Conservation (phyloP, 2,888 invertebrate genomes). For the Erebia aethiops region DNA sequence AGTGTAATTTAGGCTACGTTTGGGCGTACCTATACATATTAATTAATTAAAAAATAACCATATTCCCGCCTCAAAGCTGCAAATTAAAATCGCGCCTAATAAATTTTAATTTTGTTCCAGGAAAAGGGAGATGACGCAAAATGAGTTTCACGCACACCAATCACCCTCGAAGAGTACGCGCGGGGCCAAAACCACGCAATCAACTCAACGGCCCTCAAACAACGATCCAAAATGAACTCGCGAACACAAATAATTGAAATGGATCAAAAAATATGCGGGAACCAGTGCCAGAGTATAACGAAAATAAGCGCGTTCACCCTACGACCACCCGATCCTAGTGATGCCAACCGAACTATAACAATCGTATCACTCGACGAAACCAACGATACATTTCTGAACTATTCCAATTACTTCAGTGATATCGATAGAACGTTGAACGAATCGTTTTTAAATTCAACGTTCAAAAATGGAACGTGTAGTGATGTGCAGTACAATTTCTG, state of each 20-base stretch:
- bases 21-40: too few species aligned
- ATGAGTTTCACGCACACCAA: conserved; percentile 11
- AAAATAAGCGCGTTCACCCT: conserved; percentile 50
- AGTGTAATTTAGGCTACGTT: too few species aligned
- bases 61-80: neutral
- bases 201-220: conserved; percentile 16
- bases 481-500: conserved; percentile 88
- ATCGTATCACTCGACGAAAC: conserved; percentile 33
- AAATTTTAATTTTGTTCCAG: conserved; percentile 31
- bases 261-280: conserved; percentile 35
- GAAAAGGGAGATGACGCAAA: conserved; percentile 24
- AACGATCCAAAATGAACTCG: conserved; percentile 26
- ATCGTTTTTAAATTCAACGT: conserved; percentile 61
- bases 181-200: conserved; percentile 11
- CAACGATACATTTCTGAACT: conserved; percentile 49
- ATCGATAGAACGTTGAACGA: conserved; percentile 49
- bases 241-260: conserved; percentile 32
- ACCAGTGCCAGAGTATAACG: conserved; percentile 59
- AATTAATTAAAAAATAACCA: neutral
- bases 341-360: conserved; percentile 29
- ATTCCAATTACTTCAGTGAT: conserved; percentile 56
- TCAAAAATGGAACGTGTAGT: conserved; percentile 66
- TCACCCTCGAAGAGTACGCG: neutral
- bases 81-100: conserved; percentile 12
- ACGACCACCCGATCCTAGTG: conserved; percentile 49